Evolutionary conservation across 2,797 vertebrate genomes (phyloP), one percentile per base, ranked within the genome.

Genomic region (Botia kubotai): DNA sequence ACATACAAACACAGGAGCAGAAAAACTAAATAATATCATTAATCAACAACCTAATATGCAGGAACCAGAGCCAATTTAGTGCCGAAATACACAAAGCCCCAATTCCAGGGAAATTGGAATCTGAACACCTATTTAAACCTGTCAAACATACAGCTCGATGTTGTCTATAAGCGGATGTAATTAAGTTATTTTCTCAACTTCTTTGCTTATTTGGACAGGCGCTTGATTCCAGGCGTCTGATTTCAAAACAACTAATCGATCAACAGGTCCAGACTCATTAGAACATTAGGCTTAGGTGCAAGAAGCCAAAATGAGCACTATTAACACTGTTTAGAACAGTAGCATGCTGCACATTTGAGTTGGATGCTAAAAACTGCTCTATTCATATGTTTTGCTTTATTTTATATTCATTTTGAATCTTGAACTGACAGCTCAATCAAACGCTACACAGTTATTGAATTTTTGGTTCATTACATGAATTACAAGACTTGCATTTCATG

Each of bases 1-100:
- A 74, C 50, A 55, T 66, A 75, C 29, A 74, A 68, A 83, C 70
- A 71, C 77, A 4, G 33, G 48, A 19, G 70, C 70, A 55, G 60
- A n/a, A 43, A 21, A 2, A 16, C 14, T 43, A 36, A 33, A 46
- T 21, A 50, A 60, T 71, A 62, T 52, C 0, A 70, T 78, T 33
- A 36, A 78, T 62, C 66, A 69, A 71, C n/a, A 33, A 21, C 17
- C 13, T 63, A 52, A 71, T 71, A 43, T 33, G 68, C 12, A 2
- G n/a, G 26, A 7, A 26, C 5, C 11, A 67, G 21, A 39, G 75
- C 19, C 63, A 68, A 46, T 46, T 58, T 69, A 67, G 36, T 23
- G 14, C 21, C 19, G 50, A 68, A 58, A 58, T 58, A 7, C 23
- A 46, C 16, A 6, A 26, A 77, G 21, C 19, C 50, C 50, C 33